These are phyloP conservation scores for Batillaria attramentaria DNA, from an alignment of 1,140 invertebrate genomes.

Conservation along the genomic window DNA sequence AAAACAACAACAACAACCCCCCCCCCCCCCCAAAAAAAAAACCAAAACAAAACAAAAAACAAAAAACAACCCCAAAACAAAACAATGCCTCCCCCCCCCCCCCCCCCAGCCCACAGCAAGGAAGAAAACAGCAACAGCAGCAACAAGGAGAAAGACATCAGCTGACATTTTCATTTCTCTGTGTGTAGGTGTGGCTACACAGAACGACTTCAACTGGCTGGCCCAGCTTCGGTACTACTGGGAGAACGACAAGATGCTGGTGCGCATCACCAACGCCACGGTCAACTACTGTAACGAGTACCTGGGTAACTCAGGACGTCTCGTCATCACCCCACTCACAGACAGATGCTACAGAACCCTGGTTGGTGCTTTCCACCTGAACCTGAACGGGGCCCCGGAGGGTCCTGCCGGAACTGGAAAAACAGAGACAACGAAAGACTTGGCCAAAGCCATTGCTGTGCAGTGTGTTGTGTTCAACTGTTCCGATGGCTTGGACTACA, in stretches of 20 bases:
- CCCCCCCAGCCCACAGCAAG: no score
- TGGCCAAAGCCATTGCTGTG: conserved; percentile 73
- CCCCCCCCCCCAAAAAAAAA: no score
- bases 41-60: no score
- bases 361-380: conserved; percentile 71
- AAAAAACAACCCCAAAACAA: no score
- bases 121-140: no score
- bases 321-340: conserved; percentile 73
- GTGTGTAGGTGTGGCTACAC: conserved; percentile 61
- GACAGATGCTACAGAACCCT: conserved; percentile 69
- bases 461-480: conserved; percentile 74
- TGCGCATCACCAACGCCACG: conserved; percentile 71
- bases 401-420: conserved; percentile 73
- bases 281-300: conserved; percentile 73
- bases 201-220: conserved; percentile 73
- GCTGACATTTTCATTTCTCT: no score
- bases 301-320: conserved; percentile 70
- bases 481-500: conserved; percentile 73
- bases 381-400: conserved; percentile 73
- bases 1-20: no score
- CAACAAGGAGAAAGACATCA: no score
- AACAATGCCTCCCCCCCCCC: no score
- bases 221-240: conserved; percentile 73
- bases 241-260: conserved; percentile 67
- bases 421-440: conserved; percentile 73